Evolutionary conservation across 2,797 vertebrate species (phyloP).

Genomic region (Myoxocephalus aenaeus): DNA sequence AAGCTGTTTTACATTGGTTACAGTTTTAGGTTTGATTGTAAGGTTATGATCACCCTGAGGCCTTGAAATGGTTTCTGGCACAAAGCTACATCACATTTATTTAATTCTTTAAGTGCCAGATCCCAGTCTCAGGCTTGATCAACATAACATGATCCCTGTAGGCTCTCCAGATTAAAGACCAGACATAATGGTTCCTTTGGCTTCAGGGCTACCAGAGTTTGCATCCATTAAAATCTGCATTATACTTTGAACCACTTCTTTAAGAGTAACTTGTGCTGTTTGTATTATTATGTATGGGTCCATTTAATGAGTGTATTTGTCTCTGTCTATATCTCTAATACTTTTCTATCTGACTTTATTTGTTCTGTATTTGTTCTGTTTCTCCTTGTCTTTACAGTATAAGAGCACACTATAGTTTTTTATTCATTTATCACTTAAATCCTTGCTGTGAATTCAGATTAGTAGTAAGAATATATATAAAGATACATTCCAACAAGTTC

Average conservation of each 20-base stretch:
- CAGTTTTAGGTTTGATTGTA: slow-evolving; percentile 20
- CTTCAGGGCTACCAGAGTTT: slow-evolving; percentile 4
- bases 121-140: neutral
- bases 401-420: neutral
- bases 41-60: neutral
- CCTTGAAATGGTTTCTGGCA: neutral
- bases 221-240: slow-evolving; percentile 8
- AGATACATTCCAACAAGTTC: neutral
- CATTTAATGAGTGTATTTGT: neutral
- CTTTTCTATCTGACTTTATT: neutral
- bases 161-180: neutral
- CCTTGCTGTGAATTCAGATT: slow-evolving; percentile 14
- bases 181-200: slow-evolving; percentile 34
- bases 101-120: neutral
- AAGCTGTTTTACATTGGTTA: slow-evolving; percentile 1
- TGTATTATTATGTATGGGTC: neutral
- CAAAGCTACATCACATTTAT: neutral
- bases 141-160: neutral
- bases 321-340: neutral
- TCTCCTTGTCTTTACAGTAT: neutral
- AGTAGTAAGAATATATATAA: neutral
- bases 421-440: neutral
- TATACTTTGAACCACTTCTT: neutral
- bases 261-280: slow-evolving; percentile 6
- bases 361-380: neutral